phyloP scores from a whole-genome alignment of 2,888 invertebrate genomes.

The Cotesia congregata region DNA sequence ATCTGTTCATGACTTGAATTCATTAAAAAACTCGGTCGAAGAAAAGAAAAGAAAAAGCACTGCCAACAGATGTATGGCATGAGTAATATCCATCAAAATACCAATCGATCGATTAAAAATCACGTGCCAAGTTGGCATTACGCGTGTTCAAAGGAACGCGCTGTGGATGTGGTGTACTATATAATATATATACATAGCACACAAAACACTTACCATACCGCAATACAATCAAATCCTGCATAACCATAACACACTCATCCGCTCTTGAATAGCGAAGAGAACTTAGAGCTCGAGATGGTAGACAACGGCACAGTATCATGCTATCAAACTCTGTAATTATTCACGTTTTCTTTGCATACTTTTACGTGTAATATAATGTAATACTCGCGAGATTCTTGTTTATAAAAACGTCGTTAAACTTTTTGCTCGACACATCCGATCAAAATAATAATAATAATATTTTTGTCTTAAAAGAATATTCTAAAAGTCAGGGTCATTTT shows the following conservation, averaged over 20 bases:
- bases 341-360: background rate
- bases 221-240: background rate
- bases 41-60: background rate
- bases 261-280: background rate
- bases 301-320: background rate
- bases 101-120: constrained; percentile 13
- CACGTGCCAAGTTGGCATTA: constrained; percentile 19
- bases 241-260: background rate
- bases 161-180: background rate
- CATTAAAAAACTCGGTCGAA: too few species aligned
- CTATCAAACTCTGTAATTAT: constrained; percentile 1
- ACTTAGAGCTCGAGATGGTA: background rate
- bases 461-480: too few species aligned
- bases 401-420: too few species aligned
- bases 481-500: too few species aligned
- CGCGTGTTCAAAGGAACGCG: constrained; percentile 5
- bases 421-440: too few species aligned
- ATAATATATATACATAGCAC: background rate
- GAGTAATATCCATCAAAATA: constrained; percentile 14
- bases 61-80: background rate
- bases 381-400: too few species aligned
- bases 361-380: background rate
- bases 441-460: too few species aligned
- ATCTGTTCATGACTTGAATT: background rate
- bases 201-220: background rate